A percentile compares a stretch with the other conserved stretches of the same genome.
phyloP scores from a whole-genome alignment of 2,797 vertebrate genomes.

The Diplodus puntazzo region DNA sequence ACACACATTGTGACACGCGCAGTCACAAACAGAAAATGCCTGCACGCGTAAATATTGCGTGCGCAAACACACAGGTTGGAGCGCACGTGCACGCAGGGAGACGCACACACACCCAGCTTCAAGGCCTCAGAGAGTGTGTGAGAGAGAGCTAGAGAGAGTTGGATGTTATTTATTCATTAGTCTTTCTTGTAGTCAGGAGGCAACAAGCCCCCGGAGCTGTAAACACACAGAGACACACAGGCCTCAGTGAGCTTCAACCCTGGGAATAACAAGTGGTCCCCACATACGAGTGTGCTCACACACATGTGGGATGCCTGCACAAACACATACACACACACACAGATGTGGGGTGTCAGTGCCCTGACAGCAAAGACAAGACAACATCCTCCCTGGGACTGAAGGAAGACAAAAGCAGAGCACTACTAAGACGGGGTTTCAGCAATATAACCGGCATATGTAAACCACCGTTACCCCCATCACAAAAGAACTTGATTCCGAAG shows the following conservation, averaged over 20 bases:
- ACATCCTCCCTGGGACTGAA: conserved; percentile 67
- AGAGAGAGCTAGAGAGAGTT: conserved; percentile 74
- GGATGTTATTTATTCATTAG: conserved; percentile 89
- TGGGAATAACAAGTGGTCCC: conserved; percentile 85
- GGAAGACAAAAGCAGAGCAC: conserved; percentile 63
- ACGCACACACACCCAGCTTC: conserved; percentile 66
- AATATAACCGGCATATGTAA: conserved; percentile 59
- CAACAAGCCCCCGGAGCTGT: conserved; percentile 87
- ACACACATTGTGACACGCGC: conserved; percentile 36
- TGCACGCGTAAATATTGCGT: conserved; percentile 31
- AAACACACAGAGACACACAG: conserved; percentile 82
- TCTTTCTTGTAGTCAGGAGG: conserved; percentile 82
- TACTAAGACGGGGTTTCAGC: conserved; percentile 38
- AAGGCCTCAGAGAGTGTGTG: conserved; percentile 73
- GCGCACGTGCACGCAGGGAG: conserved; percentile 13
- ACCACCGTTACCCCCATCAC: conserved; percentile 59
- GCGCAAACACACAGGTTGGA: conserved; percentile 33
- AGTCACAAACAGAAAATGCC: conserved; percentile 70
- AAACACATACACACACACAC: conserved; percentile 60
- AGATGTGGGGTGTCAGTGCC: conserved; percentile 55
- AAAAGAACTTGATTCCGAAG: conserved; percentile 77
- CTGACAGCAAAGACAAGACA: conserved; percentile 73
- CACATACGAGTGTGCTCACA: conserved; percentile 61
- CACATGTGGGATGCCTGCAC: conserved; percentile 56
- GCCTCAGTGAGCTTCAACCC: conserved; percentile 78